phyloP scores from a whole-genome alignment of 2,888 invertebrate genomes.

The Aphidoletes aphidimyza region DNA sequence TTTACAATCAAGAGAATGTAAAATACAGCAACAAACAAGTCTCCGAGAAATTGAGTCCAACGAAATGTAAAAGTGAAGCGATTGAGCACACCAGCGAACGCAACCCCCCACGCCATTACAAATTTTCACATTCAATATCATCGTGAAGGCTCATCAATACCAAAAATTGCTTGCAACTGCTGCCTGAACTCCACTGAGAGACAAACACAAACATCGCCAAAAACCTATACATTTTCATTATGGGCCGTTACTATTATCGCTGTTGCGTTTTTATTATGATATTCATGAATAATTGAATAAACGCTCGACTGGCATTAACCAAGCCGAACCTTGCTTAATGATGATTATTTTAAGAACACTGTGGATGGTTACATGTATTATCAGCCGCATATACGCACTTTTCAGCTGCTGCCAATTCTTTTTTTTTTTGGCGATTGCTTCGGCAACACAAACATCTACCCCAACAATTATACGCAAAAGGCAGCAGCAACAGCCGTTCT shows the following conservation, averaged over 20 bases:
- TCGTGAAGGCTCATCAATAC: too few species aligned
- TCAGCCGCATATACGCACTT: neutral
- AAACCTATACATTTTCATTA: slow-evolving; percentile 44
- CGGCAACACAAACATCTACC: neutral
- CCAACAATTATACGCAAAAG: too few species aligned
- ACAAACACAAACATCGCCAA: neutral
- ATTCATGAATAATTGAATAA: slow-evolving; percentile 54
- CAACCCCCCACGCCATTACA: neutral
- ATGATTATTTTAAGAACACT: slow-evolving; percentile 45
- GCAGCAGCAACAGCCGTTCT: neutral
- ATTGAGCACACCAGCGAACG: too few species aligned
- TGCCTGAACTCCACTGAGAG: neutral
- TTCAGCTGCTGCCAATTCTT: neutral
- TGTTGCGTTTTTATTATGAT: slow-evolving; percentile 50
- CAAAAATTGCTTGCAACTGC: neutral
- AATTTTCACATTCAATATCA: too few species aligned
- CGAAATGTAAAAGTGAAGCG: neutral
- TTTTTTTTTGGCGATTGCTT: neutral
- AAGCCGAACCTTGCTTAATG: slow-evolving; percentile 18
- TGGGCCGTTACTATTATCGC: slow-evolving; percentile 7
- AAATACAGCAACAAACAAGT: neutral
- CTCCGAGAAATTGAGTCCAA: neutral
- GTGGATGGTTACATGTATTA: neutral
- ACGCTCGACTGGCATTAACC: slow-evolving; percentile 44
- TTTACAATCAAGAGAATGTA: neutral